These are phyloP conservation scores for Gymnosoma rotundatum DNA, from an alignment of 2,888 invertebrate species.

Conservation along the genomic window DNA sequence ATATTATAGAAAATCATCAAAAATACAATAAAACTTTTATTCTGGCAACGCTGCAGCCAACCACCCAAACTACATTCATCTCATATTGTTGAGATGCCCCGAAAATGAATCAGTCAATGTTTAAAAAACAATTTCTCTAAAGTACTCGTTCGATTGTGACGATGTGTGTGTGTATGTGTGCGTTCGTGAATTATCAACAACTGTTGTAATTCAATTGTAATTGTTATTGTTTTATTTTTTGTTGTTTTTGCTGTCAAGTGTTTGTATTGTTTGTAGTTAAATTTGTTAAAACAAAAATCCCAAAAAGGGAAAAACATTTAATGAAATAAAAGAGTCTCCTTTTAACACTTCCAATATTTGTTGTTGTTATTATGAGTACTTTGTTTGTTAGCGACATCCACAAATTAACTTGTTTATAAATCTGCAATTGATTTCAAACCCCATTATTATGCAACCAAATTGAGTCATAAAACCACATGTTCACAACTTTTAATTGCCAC, in stretches of 20 bases:
- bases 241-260: constrained; percentile 47
- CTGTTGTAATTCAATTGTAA: constrained; percentile 67
- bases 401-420: constrained; percentile 76
- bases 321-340: constrained; percentile 3
- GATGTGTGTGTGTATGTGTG: background rate
- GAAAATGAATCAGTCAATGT: background rate
- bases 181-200: constrained; percentile 49
- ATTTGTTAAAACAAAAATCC: constrained; percentile 21
- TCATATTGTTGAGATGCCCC: background rate
- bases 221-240: background rate
- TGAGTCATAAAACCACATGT: constrained; percentile 82
- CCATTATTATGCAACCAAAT: constrained; percentile 80
- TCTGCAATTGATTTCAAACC: constrained; percentile 73
- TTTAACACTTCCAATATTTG: background rate
- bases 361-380: background rate
- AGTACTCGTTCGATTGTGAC: background rate
- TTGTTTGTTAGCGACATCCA: constrained; percentile 54
- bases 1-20: no score
- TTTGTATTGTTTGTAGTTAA: constrained; percentile 40
- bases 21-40: background rate
- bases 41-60: background rate
- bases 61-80: background rate
- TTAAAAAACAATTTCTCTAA: constrained; percentile 32
- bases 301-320: constrained; percentile 8
- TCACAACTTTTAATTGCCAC: constrained; percentile 74